Evolutionary conservation across 30 jellyfish, hydroid and myxozoan species (phyloP), one percentile per base, ranked within the genome.

Genomic region (Turritopsis dohrnii): DNA sequence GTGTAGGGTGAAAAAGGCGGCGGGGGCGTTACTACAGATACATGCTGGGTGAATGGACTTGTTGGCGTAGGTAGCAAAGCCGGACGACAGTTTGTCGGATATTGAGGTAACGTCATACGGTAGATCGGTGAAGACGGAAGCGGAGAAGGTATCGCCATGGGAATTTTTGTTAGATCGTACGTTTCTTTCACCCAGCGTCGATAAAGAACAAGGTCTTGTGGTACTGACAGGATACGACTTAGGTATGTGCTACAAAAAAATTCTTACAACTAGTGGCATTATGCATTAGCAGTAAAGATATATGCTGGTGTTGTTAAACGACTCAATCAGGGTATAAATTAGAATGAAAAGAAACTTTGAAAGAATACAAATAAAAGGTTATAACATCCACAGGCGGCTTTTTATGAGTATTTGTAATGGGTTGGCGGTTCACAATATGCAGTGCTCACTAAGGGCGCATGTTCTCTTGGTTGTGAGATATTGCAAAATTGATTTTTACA

Each of bases 171-270:
- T 0, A 27, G 28, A 69, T 69, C 31, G 8, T 69, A 69, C 17
- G 77, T 69, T 19, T 69, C 77, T 19, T 88, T 85, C 21, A 93
- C 89, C 98, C 98, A 93, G 28, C 71, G 29, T n/a, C 98, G 84
- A 73, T 88, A 93, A 9, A 71, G 96, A 1, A 88, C 41, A 19
- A 93, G 66, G 54, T 93, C 98, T 25, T 65, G 84, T 7, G 98
- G 89, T 17, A 93, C 94, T 28, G 87, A 89, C 1, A 93, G 82
- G 52, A 93, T 93, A 54, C 98, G 85, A 84, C 98, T 88, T 24
- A 93, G 87, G 75, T 93, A 93, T 5, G 98, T 93, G 90, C 98
- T 92, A 71, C 21, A 83, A 85, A 71, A 23, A 19, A 86, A 79
- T 16, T 8, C 18, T 1, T n/a, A n/a, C n/a, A n/a, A n/a, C n/a